These are phyloP conservation scores for Rhamphomyia laevipes DNA, from an alignment of 2,888 invertebrate species.

Conservation along the genomic window DNA sequence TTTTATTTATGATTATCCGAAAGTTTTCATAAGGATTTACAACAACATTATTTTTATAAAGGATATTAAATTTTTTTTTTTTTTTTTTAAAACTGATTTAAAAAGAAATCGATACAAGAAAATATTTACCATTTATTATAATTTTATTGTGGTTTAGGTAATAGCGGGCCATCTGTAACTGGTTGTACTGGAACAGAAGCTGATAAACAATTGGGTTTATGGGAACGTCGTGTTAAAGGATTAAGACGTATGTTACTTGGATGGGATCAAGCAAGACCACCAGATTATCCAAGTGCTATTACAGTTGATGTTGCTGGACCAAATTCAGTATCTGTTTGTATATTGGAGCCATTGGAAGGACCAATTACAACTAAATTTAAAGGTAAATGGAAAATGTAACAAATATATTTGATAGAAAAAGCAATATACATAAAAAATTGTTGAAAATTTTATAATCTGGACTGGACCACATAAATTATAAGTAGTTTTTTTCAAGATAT, in stretches of 20 bases:
- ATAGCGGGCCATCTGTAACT: constrained; percentile 41
- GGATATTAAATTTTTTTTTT: too few species aligned
- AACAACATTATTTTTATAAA: too few species aligned
- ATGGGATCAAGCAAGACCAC: constrained; percentile 76
- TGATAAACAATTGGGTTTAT: constrained; percentile 74
- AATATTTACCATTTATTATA: too few species aligned
- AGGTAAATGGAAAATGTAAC: constrained; percentile 45
- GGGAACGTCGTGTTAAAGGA: constrained; percentile 59
- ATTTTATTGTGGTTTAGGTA: constrained; percentile 27
- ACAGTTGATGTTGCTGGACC: constrained; percentile 54
- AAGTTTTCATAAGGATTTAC: too few species aligned
- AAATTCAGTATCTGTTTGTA: constrained; percentile 49
- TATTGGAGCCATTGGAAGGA: constrained; percentile 64
- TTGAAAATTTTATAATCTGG: too few species aligned
- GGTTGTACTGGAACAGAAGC: constrained; percentile 64
- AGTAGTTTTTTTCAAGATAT: too few species aligned
- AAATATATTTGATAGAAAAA: too few species aligned
- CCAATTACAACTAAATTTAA: constrained; percentile 83
- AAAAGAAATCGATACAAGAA: too few species aligned
- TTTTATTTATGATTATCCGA: too few species aligned
- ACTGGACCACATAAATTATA: too few species aligned
- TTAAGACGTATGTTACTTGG: constrained; percentile 61
- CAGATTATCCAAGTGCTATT: constrained; percentile 69
- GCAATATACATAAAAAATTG: too few species aligned
- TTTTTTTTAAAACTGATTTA: too few species aligned